Evolutionary conservation across 1,140 invertebrate species (phyloP).

Genomic region (Argopecten irradians): DNA sequence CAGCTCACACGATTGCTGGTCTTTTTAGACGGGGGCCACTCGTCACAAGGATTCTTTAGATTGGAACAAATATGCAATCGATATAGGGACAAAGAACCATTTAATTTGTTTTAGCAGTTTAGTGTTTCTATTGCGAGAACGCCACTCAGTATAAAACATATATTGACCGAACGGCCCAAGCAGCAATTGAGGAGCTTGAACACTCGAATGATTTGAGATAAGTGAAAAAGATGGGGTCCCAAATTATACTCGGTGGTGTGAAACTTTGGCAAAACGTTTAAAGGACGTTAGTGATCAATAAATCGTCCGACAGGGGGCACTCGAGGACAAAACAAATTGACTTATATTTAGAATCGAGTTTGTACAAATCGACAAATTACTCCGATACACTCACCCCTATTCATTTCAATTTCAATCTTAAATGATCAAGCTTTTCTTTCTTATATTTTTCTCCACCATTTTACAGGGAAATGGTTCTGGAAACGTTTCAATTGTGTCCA

Average conservation of each 20-base stretch:
- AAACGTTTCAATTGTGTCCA: not conserved
- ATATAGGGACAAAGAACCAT: constrained; percentile 8
- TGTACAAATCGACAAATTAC: constrained; percentile 2
- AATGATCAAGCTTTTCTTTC: not conserved
- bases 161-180: not conserved
- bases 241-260: not conserved
- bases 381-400: not conserved
- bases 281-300: not conserved
- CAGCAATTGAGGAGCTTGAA: constrained; percentile 8
- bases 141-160: constrained; percentile 22
- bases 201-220: not conserved
- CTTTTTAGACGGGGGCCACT: not conserved
- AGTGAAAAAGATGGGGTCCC: constrained; percentile 14
- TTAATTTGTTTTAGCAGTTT: constrained; percentile 13
- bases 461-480: not conserved
- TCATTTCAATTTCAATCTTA: not conserved
- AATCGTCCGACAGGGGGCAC: not conserved
- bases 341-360: not conserved
- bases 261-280: constrained; percentile 15
- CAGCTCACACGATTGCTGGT: not conserved
- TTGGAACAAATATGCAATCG: constrained; percentile 17
- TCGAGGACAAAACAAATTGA: not conserved
- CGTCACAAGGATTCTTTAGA: not conserved
- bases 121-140: not conserved
- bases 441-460: not conserved